Evolutionary conservation across 2,113 vertebrate genomes (phyloP).

Genomic region (Mormyrus iriodes): DNA sequence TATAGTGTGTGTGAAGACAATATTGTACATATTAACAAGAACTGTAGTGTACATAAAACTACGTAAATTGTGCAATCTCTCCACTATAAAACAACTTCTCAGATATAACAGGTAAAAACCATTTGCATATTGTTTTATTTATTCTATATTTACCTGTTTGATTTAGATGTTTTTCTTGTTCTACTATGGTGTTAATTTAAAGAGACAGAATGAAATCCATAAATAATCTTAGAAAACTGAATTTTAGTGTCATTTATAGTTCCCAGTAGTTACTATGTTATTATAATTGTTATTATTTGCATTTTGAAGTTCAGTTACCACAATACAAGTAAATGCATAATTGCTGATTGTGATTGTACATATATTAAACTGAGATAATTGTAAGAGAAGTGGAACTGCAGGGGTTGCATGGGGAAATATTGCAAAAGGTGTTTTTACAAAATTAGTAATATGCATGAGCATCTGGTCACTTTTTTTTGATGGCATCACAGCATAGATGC

Average conservation of each 20-base stretch:
- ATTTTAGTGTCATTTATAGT: not conserved
- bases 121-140: not conserved
- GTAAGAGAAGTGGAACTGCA: not conserved
- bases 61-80: not conserved
- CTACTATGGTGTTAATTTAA: not conserved
- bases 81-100: not conserved
- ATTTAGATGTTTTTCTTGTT: not conserved
- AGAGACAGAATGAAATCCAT: not conserved
- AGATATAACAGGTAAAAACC: not conserved
- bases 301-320: not conserved
- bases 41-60: not conserved
- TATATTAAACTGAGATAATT: not conserved
- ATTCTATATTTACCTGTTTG: not conserved
- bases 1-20: too few species aligned
- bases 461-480: not conserved
- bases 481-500: not conserved
- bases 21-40: not conserved
- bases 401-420: not conserved
- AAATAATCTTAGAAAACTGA: not conserved
- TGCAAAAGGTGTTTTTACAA: not conserved
- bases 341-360: not conserved
- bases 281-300: not conserved
- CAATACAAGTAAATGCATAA: not conserved
- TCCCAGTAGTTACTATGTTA: not conserved
- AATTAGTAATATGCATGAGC: slow-evolving; percentile 13